These are phyloP conservation scores for Lutjanus argentimaculatus DNA, from an alignment of 2,797 vertebrate genomes.

Conservation along the genomic window DNA sequence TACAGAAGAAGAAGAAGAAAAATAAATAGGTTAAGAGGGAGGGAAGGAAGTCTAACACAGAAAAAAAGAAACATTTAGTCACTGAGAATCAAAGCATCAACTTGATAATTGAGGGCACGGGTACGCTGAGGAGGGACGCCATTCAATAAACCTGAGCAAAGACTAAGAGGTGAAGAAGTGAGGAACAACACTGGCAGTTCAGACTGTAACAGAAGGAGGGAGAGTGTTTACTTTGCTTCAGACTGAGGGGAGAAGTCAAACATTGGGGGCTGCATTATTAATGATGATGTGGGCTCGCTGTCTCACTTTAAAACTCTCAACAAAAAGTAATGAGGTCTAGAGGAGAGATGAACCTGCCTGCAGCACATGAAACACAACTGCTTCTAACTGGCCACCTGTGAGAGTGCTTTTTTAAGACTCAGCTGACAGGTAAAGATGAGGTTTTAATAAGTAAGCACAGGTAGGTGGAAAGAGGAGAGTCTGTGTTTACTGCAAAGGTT, in stretches of 20 bases:
- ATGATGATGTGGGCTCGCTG: constrained; percentile 15
- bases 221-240: constrained; percentile 6
- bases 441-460: constrained; percentile 10
- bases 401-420: not conserved
- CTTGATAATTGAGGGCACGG: not conserved
- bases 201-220: not conserved
- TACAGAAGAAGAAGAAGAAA: not conserved
- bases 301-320: constrained; percentile 13
- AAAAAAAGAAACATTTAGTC: constrained; percentile 21
- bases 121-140: not conserved
- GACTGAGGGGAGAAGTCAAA: constrained; percentile 34
- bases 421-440: constrained; percentile 3
- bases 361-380: not conserved
- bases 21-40: not conserved
- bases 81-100: not conserved
- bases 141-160: not conserved
- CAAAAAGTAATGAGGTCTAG: constrained; percentile 25
- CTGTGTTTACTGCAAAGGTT: not conserved
- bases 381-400: constrained; percentile 8
- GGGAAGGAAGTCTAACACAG: not conserved
- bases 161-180: not conserved
- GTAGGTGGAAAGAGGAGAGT: not conserved
- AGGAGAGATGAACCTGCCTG: not conserved
- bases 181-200: not conserved
- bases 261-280: constrained; percentile 31